Conservation (phyloP, 2,888 invertebrate species). For the Electrophaes corylata region DNA sequence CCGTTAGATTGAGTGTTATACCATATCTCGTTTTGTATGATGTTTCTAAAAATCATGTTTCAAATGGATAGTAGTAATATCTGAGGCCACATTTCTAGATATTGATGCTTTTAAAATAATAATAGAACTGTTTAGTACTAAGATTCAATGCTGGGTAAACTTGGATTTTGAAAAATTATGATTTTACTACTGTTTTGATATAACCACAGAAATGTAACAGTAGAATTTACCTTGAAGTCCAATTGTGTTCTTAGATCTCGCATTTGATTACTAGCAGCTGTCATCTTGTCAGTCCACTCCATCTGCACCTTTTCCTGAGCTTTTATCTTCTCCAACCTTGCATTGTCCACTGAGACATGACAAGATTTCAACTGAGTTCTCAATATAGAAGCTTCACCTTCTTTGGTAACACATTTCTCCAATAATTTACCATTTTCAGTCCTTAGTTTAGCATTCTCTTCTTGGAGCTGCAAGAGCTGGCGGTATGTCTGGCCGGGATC, state of each 20-base stretch:
- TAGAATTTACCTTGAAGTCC: slow-evolving; percentile 79
- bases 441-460: slow-evolving; percentile 72
- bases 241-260: slow-evolving; percentile 77
- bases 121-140: too few relatives aligned
- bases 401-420: slow-evolving; percentile 81
- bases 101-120: too few relatives aligned
- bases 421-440: slow-evolving; percentile 73
- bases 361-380: slow-evolving; percentile 79
- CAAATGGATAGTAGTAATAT: too few relatives aligned
- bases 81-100: too few relatives aligned
- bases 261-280: slow-evolving; percentile 66
- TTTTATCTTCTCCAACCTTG: slow-evolving; percentile 70
- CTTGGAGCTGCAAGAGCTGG: slow-evolving; percentile 66
- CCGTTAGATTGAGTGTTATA: too few relatives aligned
- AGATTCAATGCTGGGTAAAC: too few relatives aligned
- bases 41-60: too few relatives aligned
- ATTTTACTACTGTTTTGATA: too few relatives aligned
- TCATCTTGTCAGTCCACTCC: slow-evolving; percentile 80
- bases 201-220: too few relatives aligned
- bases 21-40: too few relatives aligned
- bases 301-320: slow-evolving; percentile 74
- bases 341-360: slow-evolving; percentile 72
- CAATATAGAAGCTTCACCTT: slow-evolving; percentile 83
- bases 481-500: slow-evolving; percentile 63
- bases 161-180: too few relatives aligned